Conservation (phyloP, 2,797 vertebrate species). For the Argyrosomus regius region DNA sequence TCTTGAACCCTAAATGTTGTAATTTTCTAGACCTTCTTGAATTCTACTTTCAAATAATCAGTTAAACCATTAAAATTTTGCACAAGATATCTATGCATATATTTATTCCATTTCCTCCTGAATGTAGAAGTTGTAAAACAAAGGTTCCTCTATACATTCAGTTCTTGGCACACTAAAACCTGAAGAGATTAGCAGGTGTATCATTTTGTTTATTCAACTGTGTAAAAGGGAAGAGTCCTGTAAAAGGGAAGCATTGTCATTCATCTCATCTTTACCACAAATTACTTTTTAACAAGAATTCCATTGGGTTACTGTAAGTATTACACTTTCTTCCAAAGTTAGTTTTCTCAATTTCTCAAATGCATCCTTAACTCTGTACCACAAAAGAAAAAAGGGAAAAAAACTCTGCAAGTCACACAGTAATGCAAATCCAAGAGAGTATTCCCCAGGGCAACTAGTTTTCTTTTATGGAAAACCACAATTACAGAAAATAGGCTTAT, state of each 20-base stretch:
- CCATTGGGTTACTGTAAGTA: not conserved
- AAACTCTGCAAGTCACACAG: slow-evolving; percentile 19
- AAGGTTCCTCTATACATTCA: slow-evolving; percentile 5
- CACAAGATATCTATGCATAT: not conserved
- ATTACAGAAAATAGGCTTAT: slow-evolving; percentile 37
- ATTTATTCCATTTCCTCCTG: slow-evolving; percentile 2
- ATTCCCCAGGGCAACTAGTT: not conserved
- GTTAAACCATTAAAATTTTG: not conserved
- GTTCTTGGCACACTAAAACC: not conserved
- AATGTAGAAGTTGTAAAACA: slow-evolving; percentile 5
- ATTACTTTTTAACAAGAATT: not conserved
- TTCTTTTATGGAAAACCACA: slow-evolving; percentile 54
- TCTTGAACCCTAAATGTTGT: not conserved
- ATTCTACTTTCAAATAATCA: not conserved
- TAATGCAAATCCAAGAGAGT: slow-evolving; percentile 33
- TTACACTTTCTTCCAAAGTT: not conserved
- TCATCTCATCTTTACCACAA: not conserved
- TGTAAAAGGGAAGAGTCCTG: not conserved
- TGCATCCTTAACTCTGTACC: not conserved
- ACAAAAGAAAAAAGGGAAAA: not conserved
- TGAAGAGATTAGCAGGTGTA: not conserved
- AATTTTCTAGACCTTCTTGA: not conserved
- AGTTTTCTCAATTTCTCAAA: not conserved
- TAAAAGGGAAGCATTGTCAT: not conserved
- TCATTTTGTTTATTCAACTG: not conserved